Conservation (phyloP, 2,113 vertebrate species). For the Conger conger region DNA sequence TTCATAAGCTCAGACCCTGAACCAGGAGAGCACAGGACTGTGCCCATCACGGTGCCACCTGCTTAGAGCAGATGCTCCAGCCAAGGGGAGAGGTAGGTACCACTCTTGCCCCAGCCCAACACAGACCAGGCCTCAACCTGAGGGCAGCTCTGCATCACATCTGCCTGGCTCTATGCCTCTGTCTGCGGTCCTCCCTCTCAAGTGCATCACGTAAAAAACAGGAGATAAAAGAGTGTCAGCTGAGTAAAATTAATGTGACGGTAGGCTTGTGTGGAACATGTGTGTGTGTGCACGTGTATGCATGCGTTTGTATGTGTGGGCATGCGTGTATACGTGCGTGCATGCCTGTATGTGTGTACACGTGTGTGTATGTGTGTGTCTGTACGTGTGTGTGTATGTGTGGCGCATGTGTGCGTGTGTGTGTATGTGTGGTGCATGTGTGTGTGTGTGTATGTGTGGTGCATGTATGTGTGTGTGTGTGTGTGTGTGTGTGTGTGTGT, state of each 20-base stretch:
- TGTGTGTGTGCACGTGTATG: too few species aligned
- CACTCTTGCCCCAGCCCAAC: neutral
- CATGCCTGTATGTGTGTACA: too few species aligned
- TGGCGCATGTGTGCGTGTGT: too few species aligned
- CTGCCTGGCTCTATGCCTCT: neutral
- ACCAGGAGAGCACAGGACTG: neutral
- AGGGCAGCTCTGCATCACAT: neutral
- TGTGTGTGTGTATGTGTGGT: too few species aligned
- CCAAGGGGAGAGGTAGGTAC: neutral
- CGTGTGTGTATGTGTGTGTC: neutral
- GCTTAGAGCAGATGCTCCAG: slow-evolving; percentile 14
- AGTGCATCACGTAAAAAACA: neutral
- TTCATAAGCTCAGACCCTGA: neutral
- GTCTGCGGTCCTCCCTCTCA: neutral
- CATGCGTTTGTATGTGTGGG: neutral
- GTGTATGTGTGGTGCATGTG: too few species aligned
- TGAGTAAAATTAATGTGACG: neutral
- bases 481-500: neutral
- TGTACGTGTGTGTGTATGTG: too few species aligned
- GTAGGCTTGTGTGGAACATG: too few species aligned
- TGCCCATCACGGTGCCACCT: slow-evolving; percentile 16
- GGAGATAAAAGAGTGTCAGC: too few species aligned
- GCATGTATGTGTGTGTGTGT: neutral
- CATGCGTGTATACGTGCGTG: neutral
- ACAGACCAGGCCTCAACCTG: neutral